Evolutionary conservation across 2,797 vertebrate genomes (phyloP), one percentile per base, ranked within the genome.

Genomic region (Pogoniulus pusillus): DNA sequence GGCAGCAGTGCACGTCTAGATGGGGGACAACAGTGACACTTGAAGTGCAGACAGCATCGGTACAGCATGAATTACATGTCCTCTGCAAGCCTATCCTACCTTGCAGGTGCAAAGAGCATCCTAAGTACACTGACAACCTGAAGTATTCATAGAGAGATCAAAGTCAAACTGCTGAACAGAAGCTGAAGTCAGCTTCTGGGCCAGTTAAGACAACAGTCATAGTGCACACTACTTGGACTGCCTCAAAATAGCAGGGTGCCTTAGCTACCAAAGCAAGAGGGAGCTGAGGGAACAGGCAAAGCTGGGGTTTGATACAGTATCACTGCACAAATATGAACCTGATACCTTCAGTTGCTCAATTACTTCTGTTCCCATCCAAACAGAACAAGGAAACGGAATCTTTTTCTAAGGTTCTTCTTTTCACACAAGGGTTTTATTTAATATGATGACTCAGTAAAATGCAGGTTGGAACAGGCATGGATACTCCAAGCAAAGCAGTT

Each of bases 1-100:
- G 96, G 99, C 99, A 84, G 99, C 99, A 94, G 98, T 99, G 97
- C 99, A 99, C 59, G 99, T 99, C 99, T 99, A 93, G 58, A 94
- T 87, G 92, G 85, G 91, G 96, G 95, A 96, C 95, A 97, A 96
- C 84, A 97, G 96, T 93, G 90, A 96, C 94, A 94, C 96, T 94
- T 94, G 96, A 96, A 95, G 96, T 1, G 94, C 96, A 97, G 93
- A 93, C 94, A 96, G 87, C 93, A 93, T 85, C 92, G 64, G 76
- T 29, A 88, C 91, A 93, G 82, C 43, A 58, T 9, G 45, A 88
- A 39, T 51, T 30, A 53, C 86, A 45, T 26, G 51, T 86, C 75
- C 95, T 55, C 91, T 59, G 89, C 63, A 95, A 93, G 94, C 91
- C 88, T 2, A 14, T 65, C 91, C 69, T 76, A 95, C 95, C 85